Conservation (phyloP, 2,113 vertebrate genomes). For the Morone chrysops region DNA sequence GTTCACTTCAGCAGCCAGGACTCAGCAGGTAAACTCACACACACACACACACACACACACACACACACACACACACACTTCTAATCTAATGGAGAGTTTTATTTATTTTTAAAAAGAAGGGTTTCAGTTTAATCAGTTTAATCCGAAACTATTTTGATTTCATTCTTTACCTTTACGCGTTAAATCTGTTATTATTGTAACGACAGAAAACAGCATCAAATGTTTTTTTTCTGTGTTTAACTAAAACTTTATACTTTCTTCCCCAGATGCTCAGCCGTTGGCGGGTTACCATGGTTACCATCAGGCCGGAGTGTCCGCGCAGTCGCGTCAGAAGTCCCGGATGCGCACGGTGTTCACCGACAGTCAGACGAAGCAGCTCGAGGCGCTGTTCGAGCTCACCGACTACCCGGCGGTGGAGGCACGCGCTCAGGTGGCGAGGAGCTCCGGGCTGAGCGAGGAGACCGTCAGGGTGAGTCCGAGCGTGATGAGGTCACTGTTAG, state of each 20-base stretch:
- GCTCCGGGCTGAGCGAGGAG: slow-evolving; percentile 78
- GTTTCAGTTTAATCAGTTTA: no score
- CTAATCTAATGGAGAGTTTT: no score
- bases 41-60: no score
- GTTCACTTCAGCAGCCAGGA: slow-evolving; percentile 23
- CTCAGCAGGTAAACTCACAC: background rate
- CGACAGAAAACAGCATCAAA: no score
- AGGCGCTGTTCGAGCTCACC: slow-evolving; percentile 74
- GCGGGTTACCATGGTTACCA: background rate
- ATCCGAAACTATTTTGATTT: no score
- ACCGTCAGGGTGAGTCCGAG: slow-evolving; percentile 79
- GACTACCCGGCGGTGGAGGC: slow-evolving; percentile 75
- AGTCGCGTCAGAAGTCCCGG: slow-evolving; percentile 57
- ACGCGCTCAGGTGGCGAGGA: slow-evolving; percentile 73
- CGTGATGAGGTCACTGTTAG: no score
- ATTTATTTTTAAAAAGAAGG: no score
- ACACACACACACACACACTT: no score
- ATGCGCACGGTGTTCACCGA: slow-evolving; percentile 82
- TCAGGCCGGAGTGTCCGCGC: background rate
- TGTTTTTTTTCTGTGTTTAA: no score
- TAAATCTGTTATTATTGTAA: no score
- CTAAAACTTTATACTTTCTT: background rate
- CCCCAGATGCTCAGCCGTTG: slow-evolving; percentile 19
- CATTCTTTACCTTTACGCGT: no score
- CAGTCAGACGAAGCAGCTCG: slow-evolving; percentile 74